Base-by-base conservation (phyloP, 2,888 invertebrate genomes). In the Elegia similella region DNA sequence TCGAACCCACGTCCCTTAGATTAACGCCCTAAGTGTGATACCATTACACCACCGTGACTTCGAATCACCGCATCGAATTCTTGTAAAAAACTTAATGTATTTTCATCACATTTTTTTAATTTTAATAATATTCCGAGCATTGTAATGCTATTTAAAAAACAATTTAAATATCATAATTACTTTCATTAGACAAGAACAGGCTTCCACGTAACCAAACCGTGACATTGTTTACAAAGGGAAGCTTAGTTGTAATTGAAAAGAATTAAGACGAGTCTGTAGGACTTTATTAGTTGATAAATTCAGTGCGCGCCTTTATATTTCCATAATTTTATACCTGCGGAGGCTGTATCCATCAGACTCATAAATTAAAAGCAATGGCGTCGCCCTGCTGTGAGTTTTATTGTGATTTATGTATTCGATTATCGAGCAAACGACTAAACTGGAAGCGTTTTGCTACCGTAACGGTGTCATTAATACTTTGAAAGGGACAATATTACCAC, bases 351-450 rank as follows among this genome's bases (percentile, higher is more conserved):
- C 57, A 58, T 71, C 65, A 59, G 60, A 67, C 66, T 65, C 73
- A 77, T 84, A 84, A 84, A 86, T 83, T 80, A 75, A 65, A 64
- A 68, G 68, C 69, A 74, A 78, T 78, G 71, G 75, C 76, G 73
- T 72, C 72, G 71, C 73, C 75, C 75, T 75, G 78, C 75, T 80
- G 80, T 76, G 80, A 76, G 78, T 80, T 80, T 80, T 78, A 82
- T 82, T 83, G 80, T 85, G 80, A 88, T 84, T 83, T 79, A 85
- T 83, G 73, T 69, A 67, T 78, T 80, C 77, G 79, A 86, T 86
- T 86, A 85, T 81, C 75, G 78, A 74, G 68, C 69, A 75, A 82
- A 82, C 77, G 79, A 78, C 80, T 80, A 73, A 81, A 82, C 78
- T 77, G 72, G 75, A 72, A 80, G 65, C 77, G 70, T 76, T 77